Base-by-base conservation (phyloP, 1,140 invertebrate species). In the Trigoniulus corallinus region DNA sequence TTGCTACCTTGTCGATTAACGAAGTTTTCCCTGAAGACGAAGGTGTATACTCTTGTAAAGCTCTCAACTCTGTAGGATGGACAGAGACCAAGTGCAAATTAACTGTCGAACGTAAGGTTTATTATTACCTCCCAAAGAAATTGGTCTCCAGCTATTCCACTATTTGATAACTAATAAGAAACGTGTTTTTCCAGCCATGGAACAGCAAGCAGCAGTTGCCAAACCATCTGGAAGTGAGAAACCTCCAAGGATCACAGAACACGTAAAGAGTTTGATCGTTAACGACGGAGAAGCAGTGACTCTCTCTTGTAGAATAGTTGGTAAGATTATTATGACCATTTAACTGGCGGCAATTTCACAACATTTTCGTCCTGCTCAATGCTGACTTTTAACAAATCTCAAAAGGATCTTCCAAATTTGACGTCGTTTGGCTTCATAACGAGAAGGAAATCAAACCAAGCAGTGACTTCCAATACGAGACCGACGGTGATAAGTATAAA, bases 391-490 rank as follows among this genome's bases (percentile, higher is more conserved):
- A 52, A 51, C 13, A 41, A n/a, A n/a, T n/a, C n/a, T n/a, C n/a
- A 13, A 18, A 46, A 67, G 72, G 85, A 7, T 80, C 86, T 3
- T 76, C 84, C 55, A 82, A 88, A 56, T 91, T 92, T 64, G 88
- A 93, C 62, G 86, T 94, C 1, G 74, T 88, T 43, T 97, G 92
- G 93, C 72, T 95, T 41, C 88, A 94, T 67, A 92, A 94, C 63
- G 91, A 93, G 66, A 93, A 93, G 65, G 88, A 94, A 66, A 93
- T 97, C 58, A 93, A 91, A 67, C 84, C 88, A 0, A 88, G 84
- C 63, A 94, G 93, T 69, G 91, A 96, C 69, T 96, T 97, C 75
- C 79, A 87, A 62, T 94, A 93, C 62, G 79, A 82, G 21, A 87
- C 78, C 60, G 82, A 87, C 62, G 89, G 87, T 1, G 88, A 93